These are phyloP conservation scores for Drosophila pachea DNA, from an alignment of 1,140 invertebrate genomes.

Conservation along the genomic window DNA sequence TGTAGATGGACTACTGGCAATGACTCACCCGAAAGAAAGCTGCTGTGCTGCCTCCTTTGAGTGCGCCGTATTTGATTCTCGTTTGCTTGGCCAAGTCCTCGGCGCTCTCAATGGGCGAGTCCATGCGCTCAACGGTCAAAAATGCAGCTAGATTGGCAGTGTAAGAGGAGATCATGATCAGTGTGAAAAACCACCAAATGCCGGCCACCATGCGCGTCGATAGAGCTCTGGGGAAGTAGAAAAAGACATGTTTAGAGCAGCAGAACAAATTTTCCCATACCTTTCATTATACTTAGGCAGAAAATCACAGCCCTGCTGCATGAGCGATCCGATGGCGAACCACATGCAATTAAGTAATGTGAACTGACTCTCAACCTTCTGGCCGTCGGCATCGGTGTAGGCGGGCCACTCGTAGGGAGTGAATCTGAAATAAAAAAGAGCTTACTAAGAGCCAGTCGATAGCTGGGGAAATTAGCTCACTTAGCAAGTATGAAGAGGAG, in stretches of 20 bases:
- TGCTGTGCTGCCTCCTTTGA: conserved; percentile 93
- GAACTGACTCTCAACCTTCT: conserved; percentile 93
- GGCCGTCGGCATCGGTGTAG: conserved; percentile 87
- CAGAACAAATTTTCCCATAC: conserved; percentile 48
- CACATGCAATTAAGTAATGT: conserved; percentile 95
- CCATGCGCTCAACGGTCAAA: conserved; percentile 96
- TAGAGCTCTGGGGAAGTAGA: conserved; percentile 83
- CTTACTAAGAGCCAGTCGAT: conserved; percentile 83
- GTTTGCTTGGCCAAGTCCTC: conserved; percentile 98
- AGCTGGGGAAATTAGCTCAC: conserved; percentile 80
- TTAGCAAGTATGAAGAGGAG: conserved; percentile 95
- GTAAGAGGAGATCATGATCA: conserved; percentile 99
- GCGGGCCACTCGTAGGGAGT: conserved; percentile 96
- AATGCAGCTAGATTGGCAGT: conserved; percentile 98
- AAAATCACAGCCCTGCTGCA: conserved; percentile 95
- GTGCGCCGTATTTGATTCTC: conserved; percentile 97
- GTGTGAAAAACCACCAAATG: conserved; percentile 98
- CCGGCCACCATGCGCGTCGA: conserved; percentile 93
- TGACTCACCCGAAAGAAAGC: conserved; percentile 92
- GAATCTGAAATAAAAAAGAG: conserved; percentile 82
- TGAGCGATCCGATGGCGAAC: conserved; percentile 96
- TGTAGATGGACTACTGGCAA: not conserved
- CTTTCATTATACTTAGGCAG: conserved; percentile 86
- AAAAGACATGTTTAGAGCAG: too few species aligned
- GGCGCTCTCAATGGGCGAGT: conserved; percentile 96